Base-by-base conservation (phyloP, 53 echinoderm and acorn worm genomes). In the Pentamera pediparva region DNA sequence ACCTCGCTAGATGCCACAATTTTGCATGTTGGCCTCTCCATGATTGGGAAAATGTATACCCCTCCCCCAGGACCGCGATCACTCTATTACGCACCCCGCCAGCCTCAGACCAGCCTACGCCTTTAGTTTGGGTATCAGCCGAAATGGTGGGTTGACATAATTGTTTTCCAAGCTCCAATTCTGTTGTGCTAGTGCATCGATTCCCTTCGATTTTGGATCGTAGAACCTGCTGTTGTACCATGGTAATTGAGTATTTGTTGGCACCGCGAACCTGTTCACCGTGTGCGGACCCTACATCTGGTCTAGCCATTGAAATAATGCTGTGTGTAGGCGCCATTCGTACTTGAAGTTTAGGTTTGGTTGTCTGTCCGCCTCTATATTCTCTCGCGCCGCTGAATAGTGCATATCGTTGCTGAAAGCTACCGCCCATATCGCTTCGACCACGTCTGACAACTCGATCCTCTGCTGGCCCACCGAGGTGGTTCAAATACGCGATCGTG, bases 201-300 rank as follows among this genome's bases (percentile, higher is more conserved):
- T 63, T 47, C 83, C 83, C 36, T 37, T n/a, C 7, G 76, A 51
- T 19, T n/a, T 31, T 37, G 83, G 83, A 57, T 76, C 69, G 63
- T 30, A 33, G 36, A 38, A 74, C 12, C 75, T 27, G 45, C 76
- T 82, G 83, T 82, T 82, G 83, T 82, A 82, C 33, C n/a, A 2
- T 18, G 76, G 67, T 2, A 76, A 25, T 39, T 67, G 78, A 18
- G 56, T 18, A 56, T 56, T 56, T 10, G 15, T 21, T 6, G 20
- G 7, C 33, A 75, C 75, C 13, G 63, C 51, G 35, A 50, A 75
- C 2, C 62, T 24, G 62, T 82, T 51, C 39, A 80, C 41, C 19
- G 48, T 82, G 34, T 82, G 86, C 22, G 77, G 71, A 4, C 73
- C 86, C 73, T 53, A 76, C 31, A 59, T 74, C 9, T 35, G 36